Evolutionary conservation across 2,113 vertebrate species (phyloP).

Genomic region (Spheniscus mendiculus): DNA sequence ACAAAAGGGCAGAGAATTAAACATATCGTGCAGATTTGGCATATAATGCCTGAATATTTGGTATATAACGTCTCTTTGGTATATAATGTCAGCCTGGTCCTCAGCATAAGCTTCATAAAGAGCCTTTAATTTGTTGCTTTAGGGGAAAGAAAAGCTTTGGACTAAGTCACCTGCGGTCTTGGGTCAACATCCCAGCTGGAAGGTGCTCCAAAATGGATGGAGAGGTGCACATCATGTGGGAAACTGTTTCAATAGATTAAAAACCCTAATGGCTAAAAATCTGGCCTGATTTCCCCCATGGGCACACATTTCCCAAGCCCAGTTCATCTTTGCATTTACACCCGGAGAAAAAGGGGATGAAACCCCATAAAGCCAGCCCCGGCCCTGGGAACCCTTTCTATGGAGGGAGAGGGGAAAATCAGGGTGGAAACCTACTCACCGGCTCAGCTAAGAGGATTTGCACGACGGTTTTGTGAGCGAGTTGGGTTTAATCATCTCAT

Average conservation of each 20-base stretch:
- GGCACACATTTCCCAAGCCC: fast-evolving
- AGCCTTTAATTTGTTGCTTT: not conserved
- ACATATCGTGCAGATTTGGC: not conserved
- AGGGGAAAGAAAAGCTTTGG: not conserved
- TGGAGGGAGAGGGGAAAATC: not conserved
- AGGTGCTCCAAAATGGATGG: not conserved
- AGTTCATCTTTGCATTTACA: not conserved
- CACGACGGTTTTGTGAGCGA: fast-evolving
- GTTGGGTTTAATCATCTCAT: not conserved
- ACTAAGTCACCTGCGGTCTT: fast-evolving
- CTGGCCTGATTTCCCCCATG: fast-evolving
- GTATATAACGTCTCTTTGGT: too few relatives aligned
- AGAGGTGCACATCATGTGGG: fast-evolving
- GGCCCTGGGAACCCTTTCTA: fast-evolving
- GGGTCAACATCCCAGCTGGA: not conserved
- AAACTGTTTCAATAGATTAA: not conserved
- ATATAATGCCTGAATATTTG: not conserved
- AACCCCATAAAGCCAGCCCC: fast-evolving
- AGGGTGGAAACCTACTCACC: fast-evolving
- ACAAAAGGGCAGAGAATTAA: not conserved
- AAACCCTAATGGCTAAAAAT: not conserved
- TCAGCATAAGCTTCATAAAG: not conserved
- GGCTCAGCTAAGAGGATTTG: not conserved
- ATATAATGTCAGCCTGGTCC: not conserved
- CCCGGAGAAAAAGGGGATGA: not conserved